Evolutionary conservation across 2,888 invertebrate species (phyloP).

Genomic region (Eristalis arbustorum): DNA sequence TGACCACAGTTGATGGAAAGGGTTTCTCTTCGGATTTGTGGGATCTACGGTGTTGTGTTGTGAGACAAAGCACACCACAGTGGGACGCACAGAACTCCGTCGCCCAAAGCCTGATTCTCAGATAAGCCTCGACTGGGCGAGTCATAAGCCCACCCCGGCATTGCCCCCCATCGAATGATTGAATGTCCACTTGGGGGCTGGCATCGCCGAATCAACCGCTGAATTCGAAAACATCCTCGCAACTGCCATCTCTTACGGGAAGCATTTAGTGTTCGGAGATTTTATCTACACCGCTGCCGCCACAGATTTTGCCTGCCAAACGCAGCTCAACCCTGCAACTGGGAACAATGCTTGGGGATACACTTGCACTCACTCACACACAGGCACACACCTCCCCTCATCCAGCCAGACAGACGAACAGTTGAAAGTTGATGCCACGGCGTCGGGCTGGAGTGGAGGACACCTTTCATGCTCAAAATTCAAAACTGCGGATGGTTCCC

Average conservation of each 20-base stretch:
- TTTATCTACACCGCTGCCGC: not conserved
- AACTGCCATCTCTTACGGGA: not conserved
- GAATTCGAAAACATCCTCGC: not conserved
- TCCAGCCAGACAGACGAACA: not conserved
- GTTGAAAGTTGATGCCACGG: not conserved
- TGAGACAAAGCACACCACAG: too few species aligned
- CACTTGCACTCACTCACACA: not conserved
- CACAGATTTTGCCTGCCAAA: conserved; percentile 19
- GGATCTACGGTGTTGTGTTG: too few species aligned
- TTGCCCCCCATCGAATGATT: not conserved
- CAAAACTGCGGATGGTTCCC: conserved; percentile 19
- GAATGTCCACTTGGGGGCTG: not conserved
- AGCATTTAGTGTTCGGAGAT: not conserved
- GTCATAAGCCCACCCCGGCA: not conserved
- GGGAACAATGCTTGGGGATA: conserved; percentile 37
- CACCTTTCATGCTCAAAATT: conserved; percentile 10
- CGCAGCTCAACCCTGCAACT: conserved; percentile 31
- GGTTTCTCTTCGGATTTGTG: too few species aligned
- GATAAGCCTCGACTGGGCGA: not conserved
- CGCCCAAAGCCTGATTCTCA: not conserved
- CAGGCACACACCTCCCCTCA: not conserved
- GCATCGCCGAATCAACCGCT: too few species aligned
- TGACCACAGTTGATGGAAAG: too few species aligned
- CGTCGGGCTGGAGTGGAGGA: too few species aligned
- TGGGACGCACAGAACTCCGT: too few species aligned